These are phyloP conservation scores for Anarhynchus alexandrinus DNA, from an alignment of 2,113 vertebrate genomes.

Conservation along the genomic window DNA sequence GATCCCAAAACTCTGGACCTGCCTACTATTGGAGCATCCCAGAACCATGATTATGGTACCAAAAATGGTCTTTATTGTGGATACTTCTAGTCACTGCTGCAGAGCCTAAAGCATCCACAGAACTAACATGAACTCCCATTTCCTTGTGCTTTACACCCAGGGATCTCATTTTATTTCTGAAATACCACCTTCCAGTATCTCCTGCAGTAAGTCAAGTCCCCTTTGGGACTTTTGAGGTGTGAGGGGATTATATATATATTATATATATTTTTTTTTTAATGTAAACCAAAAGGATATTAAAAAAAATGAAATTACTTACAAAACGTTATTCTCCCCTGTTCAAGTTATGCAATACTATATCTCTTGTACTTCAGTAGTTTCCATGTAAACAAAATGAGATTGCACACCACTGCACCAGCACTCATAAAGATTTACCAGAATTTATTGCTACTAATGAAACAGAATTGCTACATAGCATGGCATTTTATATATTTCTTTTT, in stretches of 20 bases:
- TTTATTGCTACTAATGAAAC: neutral
- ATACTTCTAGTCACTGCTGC: neutral
- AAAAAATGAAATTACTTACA: neutral
- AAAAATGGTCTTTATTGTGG: neutral
- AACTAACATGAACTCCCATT: neutral
- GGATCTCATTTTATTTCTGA: neutral
- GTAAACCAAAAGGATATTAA: fast-evolving
- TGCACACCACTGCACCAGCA: neutral
- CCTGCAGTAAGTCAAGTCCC: neutral
- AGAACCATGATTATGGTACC: neutral
- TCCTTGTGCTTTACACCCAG: neutral
- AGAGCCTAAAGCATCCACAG: neutral
- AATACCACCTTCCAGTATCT: neutral
- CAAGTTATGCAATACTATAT: neutral
- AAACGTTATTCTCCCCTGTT: neutral
- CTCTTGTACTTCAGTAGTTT: neutral
- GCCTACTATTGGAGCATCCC: neutral
- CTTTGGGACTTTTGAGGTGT: neutral
- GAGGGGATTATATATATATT: neutral
- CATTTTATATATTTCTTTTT: neutral
- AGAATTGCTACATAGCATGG: neutral
- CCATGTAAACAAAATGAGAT: neutral
- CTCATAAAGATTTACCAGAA: neutral
- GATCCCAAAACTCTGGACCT: neutral
- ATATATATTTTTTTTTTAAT: neutral